phyloP scores from a whole-genome alignment of 2,888 invertebrate species.

The Zele albiditarsus region DNA sequence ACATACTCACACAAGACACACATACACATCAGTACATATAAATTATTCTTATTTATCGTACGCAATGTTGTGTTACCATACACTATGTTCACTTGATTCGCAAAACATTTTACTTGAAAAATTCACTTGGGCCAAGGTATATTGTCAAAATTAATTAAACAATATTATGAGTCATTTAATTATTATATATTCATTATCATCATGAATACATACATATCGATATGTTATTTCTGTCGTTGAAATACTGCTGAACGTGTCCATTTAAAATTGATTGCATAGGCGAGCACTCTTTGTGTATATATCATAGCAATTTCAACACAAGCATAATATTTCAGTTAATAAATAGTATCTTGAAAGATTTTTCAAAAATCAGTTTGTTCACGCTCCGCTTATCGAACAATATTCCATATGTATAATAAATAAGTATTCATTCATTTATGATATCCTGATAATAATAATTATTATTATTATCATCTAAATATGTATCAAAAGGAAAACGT shows the following conservation, averaged over 20 bases:
- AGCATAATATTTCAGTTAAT: constrained; percentile 10
- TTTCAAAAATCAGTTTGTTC: constrained; percentile 17
- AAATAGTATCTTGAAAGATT: constrained; percentile 9
- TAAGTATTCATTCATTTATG: constrained; percentile 45
- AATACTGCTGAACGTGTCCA: constrained; percentile 41
- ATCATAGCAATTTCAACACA: constrained; percentile 1
- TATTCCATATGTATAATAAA: constrained; percentile 44
- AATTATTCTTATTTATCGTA: background rate
- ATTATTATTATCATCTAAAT: constrained; percentile 1
- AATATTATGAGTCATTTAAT: background rate
- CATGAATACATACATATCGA: constrained; percentile 29
- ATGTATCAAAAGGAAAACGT: background rate
- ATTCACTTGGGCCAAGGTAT: constrained; percentile 15
- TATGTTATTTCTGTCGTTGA: constrained; percentile 29
- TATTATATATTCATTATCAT: constrained; percentile 25
- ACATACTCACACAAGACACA: background rate
- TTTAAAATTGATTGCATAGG: constrained; percentile 27
- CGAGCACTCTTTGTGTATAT: constrained; percentile 5
- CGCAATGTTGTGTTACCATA: background rate
- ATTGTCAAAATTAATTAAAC: background rate
- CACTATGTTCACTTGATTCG: background rate
- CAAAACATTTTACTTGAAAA: background rate
- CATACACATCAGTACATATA: background rate
- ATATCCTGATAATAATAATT: background rate
- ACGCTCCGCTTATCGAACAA: background rate